phyloP scores from a whole-genome alignment of 2,797 vertebrate genomes.

The Acrocephalus scirpaceus region DNA sequence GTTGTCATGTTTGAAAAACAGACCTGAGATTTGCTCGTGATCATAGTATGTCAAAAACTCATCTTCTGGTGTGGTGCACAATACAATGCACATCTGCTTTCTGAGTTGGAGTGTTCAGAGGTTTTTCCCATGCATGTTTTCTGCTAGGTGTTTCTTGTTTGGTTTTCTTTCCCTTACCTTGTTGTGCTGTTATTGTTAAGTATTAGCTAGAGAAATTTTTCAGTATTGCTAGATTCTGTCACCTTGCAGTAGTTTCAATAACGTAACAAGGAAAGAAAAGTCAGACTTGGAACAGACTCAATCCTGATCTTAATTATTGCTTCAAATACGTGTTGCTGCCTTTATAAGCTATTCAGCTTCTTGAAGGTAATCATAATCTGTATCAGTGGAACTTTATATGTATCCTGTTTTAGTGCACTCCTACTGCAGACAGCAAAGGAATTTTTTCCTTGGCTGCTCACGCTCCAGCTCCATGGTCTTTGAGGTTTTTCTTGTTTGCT shows the following conservation, averaged over 20 bases:
- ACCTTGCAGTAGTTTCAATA: neutral
- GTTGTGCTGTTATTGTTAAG: neutral
- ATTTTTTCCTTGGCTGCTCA: neutral
- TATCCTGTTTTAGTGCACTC: neutral
- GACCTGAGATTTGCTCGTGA: neutral
- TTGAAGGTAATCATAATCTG: neutral
- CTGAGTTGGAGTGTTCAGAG: neutral
- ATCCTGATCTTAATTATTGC: neutral
- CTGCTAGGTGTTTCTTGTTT: neutral
- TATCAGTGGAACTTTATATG: neutral
- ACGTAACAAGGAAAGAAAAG: neutral
- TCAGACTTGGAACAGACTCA: neutral
- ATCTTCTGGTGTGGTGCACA: neutral
- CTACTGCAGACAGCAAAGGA: neutral
- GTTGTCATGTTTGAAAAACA: neutral
- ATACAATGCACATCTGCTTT: neutral
- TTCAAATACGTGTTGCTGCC: neutral
- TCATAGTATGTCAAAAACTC: neutral
- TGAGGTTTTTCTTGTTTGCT: neutral
- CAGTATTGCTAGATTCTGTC: neutral
- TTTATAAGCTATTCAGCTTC: neutral
- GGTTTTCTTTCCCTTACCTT: fast-evolving
- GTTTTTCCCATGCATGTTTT: neutral
- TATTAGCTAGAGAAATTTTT: neutral
- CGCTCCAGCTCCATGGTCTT: neutral